These are phyloP conservation scores for Acanthornis magna DNA, from an alignment of 2,797 vertebrate species.

Conservation along the genomic window DNA sequence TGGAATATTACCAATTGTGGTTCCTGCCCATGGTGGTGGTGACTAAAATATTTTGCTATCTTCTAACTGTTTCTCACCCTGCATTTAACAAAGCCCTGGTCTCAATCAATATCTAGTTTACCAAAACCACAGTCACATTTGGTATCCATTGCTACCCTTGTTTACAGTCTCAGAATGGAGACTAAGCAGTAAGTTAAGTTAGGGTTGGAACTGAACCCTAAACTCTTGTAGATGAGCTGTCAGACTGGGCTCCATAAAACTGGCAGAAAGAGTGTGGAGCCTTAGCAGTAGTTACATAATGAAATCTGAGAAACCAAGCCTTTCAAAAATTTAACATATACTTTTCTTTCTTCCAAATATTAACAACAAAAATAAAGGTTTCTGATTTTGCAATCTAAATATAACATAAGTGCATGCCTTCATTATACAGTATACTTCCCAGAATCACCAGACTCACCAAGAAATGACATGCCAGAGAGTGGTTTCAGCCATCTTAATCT, in stretches of 20 bases:
- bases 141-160: constrained; percentile 32
- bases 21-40: not conserved
- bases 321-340: not conserved
- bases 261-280: not conserved
- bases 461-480: not conserved
- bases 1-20: not conserved
- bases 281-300: not conserved
- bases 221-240: not conserved
- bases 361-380: not conserved
- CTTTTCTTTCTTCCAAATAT: not conserved
- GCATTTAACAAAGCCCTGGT: not conserved
- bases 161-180: constrained; percentile 6
- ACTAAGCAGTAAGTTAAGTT: not conserved
- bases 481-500: not conserved
- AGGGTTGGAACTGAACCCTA: not conserved
- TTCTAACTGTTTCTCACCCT: not conserved
- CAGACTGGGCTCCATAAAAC: not conserved
- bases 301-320: not conserved
- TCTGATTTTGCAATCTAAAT: not conserved
- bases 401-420: not conserved
- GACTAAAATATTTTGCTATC: not conserved
- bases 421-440: not conserved
- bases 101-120: constrained; percentile 6
- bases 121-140: constrained; percentile 48
- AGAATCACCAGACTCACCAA: not conserved